Base-by-base conservation (phyloP, 2,113 vertebrate genomes). In the Gymnobelideus leadbeateri region DNA sequence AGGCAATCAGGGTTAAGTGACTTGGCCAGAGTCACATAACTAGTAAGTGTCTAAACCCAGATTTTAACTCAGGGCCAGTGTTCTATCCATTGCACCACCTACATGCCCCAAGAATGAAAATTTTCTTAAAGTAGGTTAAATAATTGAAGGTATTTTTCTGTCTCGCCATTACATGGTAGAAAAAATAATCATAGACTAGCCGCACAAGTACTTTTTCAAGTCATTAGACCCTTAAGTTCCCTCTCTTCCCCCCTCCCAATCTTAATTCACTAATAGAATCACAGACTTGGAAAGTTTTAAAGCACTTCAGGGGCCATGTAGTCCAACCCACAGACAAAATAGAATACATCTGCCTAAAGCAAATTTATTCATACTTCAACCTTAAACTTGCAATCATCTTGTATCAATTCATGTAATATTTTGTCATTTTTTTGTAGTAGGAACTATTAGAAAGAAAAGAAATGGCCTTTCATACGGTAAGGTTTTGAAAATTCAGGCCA, bases 121-220 rank as follows among this genome's bases (percentile, higher is more conserved):
- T 77, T 37, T 77, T 77, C 14, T 77, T 77, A 19, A 77, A 77
- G 31, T n/a, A n/a, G 61, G 14, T 77, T 77, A 77, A n/a, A 77
- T 77, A n/a, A 77, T n/a, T 77, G 61, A 77, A 77, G 47, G 0
- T 55, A 19, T 52, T 95, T 93, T 94, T 31, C 61, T 94, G 12
- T 37, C 94, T 92, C 92, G 1, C 77, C 8, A 91, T n/a, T n/a
- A 43, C 43, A 9, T 94, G 51, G 28, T 89, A 91, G 54, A 96
- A 49, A 93, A 93, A 89, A 51, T 84, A 3, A 43, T 19, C 94
- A 96, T 77, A 92, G 16, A 94, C 5, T 93, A 23, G 25, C 31
- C n/a, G 89, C 91, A 43, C 31, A 49, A 8, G 77, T 51, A 16
- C 23, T 95, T 96, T 95, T 92, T 43, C 91, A 94, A 93, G 52